These are phyloP conservation scores for Labia minor DNA, from an alignment of 2,888 invertebrate species.

Conservation along the genomic window DNA sequence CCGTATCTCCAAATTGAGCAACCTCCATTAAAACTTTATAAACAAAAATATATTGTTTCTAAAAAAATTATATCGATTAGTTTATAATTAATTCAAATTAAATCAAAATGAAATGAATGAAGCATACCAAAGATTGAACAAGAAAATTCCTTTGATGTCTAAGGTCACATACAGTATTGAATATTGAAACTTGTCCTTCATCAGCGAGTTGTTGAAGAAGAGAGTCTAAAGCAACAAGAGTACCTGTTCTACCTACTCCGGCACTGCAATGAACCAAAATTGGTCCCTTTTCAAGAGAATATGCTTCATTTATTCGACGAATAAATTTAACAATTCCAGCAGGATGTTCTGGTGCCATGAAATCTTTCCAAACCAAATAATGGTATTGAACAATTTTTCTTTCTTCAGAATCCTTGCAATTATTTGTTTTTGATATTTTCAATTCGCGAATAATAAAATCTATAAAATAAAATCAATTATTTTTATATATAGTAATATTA, in stretches of 20 bases:
- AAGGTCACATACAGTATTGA: conserved; percentile 81
- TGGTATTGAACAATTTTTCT: conserved; percentile 79
- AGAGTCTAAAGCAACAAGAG: conserved; percentile 84
- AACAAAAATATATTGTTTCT: conserved; percentile 95
- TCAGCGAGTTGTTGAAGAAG: conserved; percentile 74
- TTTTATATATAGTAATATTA: background rate
- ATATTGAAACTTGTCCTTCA: conserved; percentile 75
- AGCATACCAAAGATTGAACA: conserved; percentile 80
- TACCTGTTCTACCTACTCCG: conserved; percentile 90
- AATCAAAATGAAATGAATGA: too few species aligned
- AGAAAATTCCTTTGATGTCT: conserved; percentile 85
- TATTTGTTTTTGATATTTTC: conserved; percentile 43
- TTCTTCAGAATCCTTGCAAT: conserved; percentile 43
- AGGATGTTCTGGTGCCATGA: conserved; percentile 89
- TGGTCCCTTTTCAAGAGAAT: conserved; percentile 69
- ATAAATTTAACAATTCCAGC: conserved; percentile 85
- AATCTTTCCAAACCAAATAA: conserved; percentile 92
- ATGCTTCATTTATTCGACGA: conserved; percentile 76
- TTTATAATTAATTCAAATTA: too few species aligned
- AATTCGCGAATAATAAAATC: conserved; percentile 77
- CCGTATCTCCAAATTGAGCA: conserved; percentile 85
- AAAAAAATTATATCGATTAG: too few species aligned
- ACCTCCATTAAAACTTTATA: conserved; percentile 87
- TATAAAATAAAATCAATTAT: conserved; percentile 34
- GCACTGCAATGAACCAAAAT: conserved; percentile 88